These are phyloP conservation scores for Varanus komodoensis DNA, from an alignment of 2,113 vertebrate genomes.

Conservation along the genomic window DNA sequence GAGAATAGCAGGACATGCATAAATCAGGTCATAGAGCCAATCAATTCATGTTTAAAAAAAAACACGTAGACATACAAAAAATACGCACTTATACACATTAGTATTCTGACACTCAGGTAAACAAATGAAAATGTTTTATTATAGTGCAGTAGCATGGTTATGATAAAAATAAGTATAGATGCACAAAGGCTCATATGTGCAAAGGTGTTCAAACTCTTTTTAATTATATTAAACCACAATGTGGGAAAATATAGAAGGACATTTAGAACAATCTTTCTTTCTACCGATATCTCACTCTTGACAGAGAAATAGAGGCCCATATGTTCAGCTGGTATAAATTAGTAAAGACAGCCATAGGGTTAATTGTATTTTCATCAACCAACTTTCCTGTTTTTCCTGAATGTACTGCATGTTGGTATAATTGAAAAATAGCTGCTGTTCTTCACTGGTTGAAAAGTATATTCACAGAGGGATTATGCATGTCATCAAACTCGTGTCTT, in stretches of 20 bases:
- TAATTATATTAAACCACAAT: neutral
- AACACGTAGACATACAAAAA: too few species aligned
- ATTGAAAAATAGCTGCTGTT: conserved; percentile 34
- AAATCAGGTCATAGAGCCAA: neutral
- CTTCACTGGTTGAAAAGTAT: conserved; percentile 17
- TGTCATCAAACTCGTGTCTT: conserved; percentile 33
- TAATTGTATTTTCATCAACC: conserved; percentile 38
- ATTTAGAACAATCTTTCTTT: conserved; percentile 8
- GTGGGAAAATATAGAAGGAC: neutral
- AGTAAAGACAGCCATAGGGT: conserved; percentile 17
- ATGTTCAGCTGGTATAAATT: conserved; percentile 41
- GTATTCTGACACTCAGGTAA: neutral
- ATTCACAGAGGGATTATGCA: conserved; percentile 23
- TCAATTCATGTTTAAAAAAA: neutral
- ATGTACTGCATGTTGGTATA: conserved; percentile 21
- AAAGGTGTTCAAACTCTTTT: conserved; percentile 9
- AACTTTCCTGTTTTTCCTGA: neutral
- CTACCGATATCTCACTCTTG: neutral
- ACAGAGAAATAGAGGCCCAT: conserved; percentile 13
- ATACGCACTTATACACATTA: too few species aligned
- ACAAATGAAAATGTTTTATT: neutral
- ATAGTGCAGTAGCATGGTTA: neutral
- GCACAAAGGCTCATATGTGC: neutral
- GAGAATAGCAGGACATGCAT: neutral
- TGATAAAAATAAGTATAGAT: neutral